Conservation (phyloP, 2,113 vertebrate species). For the Rafetus swinhoei region DNA sequence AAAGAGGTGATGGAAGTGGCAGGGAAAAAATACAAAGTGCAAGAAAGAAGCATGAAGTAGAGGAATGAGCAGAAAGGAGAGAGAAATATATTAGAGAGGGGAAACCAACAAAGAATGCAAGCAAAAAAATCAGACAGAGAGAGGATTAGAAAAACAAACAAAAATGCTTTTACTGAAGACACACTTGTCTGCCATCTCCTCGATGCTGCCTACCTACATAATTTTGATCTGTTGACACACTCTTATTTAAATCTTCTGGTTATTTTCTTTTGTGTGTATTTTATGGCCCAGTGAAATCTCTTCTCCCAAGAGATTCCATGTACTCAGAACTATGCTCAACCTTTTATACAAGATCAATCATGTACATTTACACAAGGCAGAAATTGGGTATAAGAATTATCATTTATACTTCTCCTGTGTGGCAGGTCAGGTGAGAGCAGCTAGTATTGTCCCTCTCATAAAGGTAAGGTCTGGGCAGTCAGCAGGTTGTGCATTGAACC, state of each 20-base stretch:
- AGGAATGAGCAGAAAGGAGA: neutral
- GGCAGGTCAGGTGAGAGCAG: neutral
- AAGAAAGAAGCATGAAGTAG: neutral
- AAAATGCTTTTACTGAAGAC: neutral
- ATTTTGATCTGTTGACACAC: neutral
- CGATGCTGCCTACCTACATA: neutral
- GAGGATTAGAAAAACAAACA: neutral
- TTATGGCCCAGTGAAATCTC: neutral
- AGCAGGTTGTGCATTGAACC: neutral
- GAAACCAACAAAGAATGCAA: neutral
- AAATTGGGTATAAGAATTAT: neutral
- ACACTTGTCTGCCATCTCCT: neutral
- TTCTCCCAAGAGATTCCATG: fast-evolving
- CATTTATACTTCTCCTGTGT: neutral
- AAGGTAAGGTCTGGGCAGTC: neutral
- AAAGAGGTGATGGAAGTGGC: neutral
- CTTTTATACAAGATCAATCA: neutral
- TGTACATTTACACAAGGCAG: neutral
- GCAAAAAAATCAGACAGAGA: neutral
- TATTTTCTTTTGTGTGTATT: neutral
- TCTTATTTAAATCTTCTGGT: neutral
- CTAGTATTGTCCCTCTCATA: neutral
- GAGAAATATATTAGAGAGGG: neutral
- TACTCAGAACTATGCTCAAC: neutral
- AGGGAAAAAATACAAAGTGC: neutral